Base-by-base conservation (phyloP, 2,888 invertebrate species). In the Eupithecia pulchellata region DNA sequence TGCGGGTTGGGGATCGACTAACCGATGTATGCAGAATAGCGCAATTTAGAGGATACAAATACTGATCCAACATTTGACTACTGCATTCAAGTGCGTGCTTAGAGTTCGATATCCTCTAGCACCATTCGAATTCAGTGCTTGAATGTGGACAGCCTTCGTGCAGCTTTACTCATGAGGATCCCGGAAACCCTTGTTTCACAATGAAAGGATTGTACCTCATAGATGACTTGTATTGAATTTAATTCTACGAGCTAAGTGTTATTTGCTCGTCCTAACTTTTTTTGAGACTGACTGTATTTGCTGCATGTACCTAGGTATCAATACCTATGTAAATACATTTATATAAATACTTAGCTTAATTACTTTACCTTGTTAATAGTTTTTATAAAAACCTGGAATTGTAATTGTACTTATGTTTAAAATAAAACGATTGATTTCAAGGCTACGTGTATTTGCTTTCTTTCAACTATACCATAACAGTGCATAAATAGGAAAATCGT, bases 41-140 rank as follows among this genome's bases (percentile, higher is more conserved):
- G 6, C 29, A 17, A 27, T 1, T 29, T 17, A 57, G 8, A 57
- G 14, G 14, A 27, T 8, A 29, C 17, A 11, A 29, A 27, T 25
- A 25, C 25, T 13, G 52, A 11, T 76, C 92, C 92, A 90, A 89
- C 79, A 87, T 94, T 93, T 93, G 96, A 95, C 95, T 91, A 95
- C 96, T 96, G 96, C 89, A 95, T 96, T 96, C 95, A 95, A 95
- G 93, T 94, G 95, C 93, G 96, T 96, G 96, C 90, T 84, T 93
- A 95, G 96, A 96, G 91, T 95, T 81, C 79, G 78, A 77, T 76
- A 84, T 90, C 90, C 90, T 96, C 96, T 96, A 96, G 96, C 96
- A 96, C 96, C 96, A 96, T 96, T 95, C 95, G 95, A 96, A 96
- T 96, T 94, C 94, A 94, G 94, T 94, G 93, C 94, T 94, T 87